These are phyloP conservation scores for Rhineura floridana DNA, from an alignment of 2,113 vertebrate genomes.

Conservation along the genomic window DNA sequence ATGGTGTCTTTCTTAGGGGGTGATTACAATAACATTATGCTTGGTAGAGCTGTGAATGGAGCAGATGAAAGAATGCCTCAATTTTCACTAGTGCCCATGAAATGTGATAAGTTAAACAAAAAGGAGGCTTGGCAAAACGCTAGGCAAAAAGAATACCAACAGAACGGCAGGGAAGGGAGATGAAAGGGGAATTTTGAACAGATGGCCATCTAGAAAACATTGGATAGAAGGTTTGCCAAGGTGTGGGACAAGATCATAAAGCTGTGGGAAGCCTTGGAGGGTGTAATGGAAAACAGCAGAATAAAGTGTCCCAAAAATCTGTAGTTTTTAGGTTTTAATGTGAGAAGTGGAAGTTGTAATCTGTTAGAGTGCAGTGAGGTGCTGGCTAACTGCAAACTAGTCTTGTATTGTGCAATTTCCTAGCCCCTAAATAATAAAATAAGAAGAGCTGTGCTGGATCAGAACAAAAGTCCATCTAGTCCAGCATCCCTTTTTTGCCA, in stretches of 20 bases:
- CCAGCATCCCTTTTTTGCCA: too few relatives aligned
- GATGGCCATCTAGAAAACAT: slow-evolving; percentile 8
- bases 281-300: background rate
- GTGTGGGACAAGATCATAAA: background rate
- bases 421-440: background rate
- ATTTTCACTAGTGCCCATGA: slow-evolving; percentile 21
- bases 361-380: background rate
- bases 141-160: background rate
- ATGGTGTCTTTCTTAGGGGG: background rate
- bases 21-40: slow-evolving; percentile 18
- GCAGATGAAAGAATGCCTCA: slow-evolving; percentile 11
- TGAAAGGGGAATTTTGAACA: slow-evolving; percentile 10
- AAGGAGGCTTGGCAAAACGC: slow-evolving; percentile 1
- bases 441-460: too few relatives aligned
- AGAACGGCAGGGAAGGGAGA: background rate
- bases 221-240: slow-evolving; percentile 16
- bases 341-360: background rate
- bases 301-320: background rate
- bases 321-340: background rate
- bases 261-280: background rate
- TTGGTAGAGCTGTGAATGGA: slow-evolving; percentile 11
- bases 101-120: slow-evolving; percentile 13
- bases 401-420: background rate
- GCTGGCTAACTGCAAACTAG: background rate
- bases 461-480: too few relatives aligned